These are phyloP conservation scores for Gobiocypris rarus DNA, from an alignment of 2,113 vertebrate genomes.

Conservation along the genomic window DNA sequence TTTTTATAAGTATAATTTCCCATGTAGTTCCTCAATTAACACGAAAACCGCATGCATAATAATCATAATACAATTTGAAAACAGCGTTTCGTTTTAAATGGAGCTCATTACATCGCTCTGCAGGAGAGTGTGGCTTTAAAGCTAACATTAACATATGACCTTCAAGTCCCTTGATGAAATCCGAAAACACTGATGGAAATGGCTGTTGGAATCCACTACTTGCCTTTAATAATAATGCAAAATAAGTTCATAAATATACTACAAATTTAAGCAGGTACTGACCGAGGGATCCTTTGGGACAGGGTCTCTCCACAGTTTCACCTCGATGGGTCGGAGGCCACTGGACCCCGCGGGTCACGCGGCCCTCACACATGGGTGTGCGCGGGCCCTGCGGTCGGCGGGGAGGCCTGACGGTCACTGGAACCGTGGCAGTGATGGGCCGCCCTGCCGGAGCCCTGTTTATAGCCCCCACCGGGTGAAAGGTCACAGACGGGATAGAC, in stretches of 20 bases:
- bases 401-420: slow-evolving; percentile 83
- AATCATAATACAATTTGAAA: background rate
- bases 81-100: background rate
- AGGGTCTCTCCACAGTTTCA: slow-evolving; percentile 88
- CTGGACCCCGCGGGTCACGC: slow-evolving; percentile 84
- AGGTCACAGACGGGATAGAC: slow-evolving; percentile 83
- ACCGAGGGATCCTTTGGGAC: slow-evolving; percentile 91
- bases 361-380: slow-evolving; percentile 81
- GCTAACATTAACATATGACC: slow-evolving; percentile 17
- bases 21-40: background rate
- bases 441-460: slow-evolving; percentile 86
- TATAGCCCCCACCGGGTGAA: slow-evolving; percentile 87
- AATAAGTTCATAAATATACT: too few relatives aligned
- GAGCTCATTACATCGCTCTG: background rate
- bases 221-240: background rate
- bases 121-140: slow-evolving; percentile 1
- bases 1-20: background rate
- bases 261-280: slow-evolving; percentile 42
- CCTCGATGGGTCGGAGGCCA: slow-evolving; percentile 90
- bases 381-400: slow-evolving; percentile 75
- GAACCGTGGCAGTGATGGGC: slow-evolving; percentile 82
- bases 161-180: background rate
- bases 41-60: background rate
- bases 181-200: background rate
- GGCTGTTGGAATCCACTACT: background rate